A percentile compares a stretch with the other conserved stretches of the same genome.
phyloP scores from a whole-genome alignment of 2,797 vertebrate genomes.

The Rousettus madagascariensis region DNA sequence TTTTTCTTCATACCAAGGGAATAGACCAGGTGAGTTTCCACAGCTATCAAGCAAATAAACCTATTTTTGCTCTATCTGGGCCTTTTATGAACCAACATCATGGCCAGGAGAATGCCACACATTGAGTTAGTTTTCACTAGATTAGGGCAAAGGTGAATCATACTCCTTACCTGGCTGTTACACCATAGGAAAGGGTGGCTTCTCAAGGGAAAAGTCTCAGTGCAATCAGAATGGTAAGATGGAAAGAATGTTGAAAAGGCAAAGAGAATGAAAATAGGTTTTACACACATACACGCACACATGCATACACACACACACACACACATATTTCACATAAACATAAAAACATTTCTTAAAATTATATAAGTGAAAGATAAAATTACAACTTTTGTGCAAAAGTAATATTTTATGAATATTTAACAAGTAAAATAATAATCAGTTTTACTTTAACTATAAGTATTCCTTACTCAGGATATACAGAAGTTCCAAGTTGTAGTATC shows the following conservation, averaged over 20 bases:
- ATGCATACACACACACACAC: too few species aligned
- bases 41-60: not conserved
- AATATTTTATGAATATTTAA: not conserved
- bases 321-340: too few species aligned
- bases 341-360: not conserved
- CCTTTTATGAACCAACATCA: not conserved
- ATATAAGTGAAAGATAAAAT: not conserved
- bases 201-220: not conserved
- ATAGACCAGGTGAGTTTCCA: not conserved
- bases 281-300: too few species aligned
- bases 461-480: not conserved
- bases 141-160: not conserved
- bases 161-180: not conserved
- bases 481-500: not conserved
- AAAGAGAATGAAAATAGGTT: not conserved
- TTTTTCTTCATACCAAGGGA: not conserved
- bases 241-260: not conserved
- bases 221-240: not conserved
- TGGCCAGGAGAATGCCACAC: not conserved
- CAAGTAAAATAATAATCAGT: not conserved
- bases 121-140: not conserved
- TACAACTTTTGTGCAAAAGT: not conserved
- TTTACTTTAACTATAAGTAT: not conserved
- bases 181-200: not conserved
- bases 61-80: not conserved